phyloP scores from a whole-genome alignment of 2,888 invertebrate genomes.

The Mythimna loreyi region DNA sequence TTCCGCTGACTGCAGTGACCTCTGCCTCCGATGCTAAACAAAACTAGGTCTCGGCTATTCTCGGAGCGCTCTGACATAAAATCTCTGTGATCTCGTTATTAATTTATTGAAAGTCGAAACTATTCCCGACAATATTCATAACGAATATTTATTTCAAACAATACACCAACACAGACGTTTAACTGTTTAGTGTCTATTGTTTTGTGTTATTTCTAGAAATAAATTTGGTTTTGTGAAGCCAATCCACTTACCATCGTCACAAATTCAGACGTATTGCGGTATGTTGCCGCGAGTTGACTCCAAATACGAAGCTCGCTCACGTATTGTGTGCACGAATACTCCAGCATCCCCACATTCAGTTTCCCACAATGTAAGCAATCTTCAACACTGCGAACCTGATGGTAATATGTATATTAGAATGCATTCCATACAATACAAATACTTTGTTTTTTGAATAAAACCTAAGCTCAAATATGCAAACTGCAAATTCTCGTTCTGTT shows the following conservation, averaged over 20 bases:
- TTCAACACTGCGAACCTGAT: constrained; percentile 20
- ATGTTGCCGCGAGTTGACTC: constrained; percentile 20
- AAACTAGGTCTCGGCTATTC: constrained; percentile 78
- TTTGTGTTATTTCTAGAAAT: background rate
- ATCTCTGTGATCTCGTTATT: constrained; percentile 51
- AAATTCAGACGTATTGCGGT: constrained; percentile 37
- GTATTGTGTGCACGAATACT: constrained; percentile 49
- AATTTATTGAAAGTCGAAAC: constrained; percentile 52
- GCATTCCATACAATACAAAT: constrained; percentile 30
- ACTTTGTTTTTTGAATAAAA: constrained; percentile 25
- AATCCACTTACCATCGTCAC: constrained; percentile 13
- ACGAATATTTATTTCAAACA: constrained; percentile 1
- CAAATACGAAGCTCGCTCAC: constrained; percentile 35
- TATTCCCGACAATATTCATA: constrained; percentile 16
- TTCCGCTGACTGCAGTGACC: constrained; percentile 74
- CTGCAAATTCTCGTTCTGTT: constrained; percentile 9
- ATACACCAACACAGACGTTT: background rate
- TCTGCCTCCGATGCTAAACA: constrained; percentile 71
- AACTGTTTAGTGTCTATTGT: background rate
- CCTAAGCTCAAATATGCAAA: constrained; percentile 9
- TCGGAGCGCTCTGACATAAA: constrained; percentile 71
- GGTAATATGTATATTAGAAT: constrained; percentile 50
- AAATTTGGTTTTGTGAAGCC: constrained; percentile 7
- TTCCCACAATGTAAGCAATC: constrained; percentile 27
- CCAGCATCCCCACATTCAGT: constrained; percentile 22